Evolutionary conservation across 2,113 vertebrate genomes (phyloP).

Genomic region (Varanus salvator): DNA sequence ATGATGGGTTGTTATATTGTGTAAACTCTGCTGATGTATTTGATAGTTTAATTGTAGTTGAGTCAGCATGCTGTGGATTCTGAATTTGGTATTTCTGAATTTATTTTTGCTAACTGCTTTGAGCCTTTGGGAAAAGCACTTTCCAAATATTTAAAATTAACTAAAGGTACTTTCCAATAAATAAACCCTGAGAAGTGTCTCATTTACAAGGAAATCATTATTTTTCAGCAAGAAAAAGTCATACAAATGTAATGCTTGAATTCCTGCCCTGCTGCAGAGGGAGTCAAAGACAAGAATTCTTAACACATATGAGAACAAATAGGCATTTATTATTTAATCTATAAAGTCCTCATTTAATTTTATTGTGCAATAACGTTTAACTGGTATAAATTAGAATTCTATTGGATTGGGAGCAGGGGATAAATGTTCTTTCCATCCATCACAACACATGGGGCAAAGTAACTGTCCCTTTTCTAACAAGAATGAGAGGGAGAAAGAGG

Average conservation of each 20-base stretch:
- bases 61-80: background rate
- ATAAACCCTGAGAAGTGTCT: background rate
- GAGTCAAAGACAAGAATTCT: constrained; percentile 30
- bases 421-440: background rate
- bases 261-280: constrained; percentile 16
- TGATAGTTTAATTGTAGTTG: background rate
- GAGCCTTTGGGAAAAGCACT: background rate
- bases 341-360: constrained; percentile 17
- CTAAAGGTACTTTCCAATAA: background rate
- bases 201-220: background rate
- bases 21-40: too few species aligned
- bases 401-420: background rate
- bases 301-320: background rate
- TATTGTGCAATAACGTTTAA: background rate
- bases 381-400: background rate
- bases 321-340: constrained; percentile 28
- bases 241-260: background rate
- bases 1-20: too few species aligned
- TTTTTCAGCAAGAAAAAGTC: background rate
- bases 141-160: background rate
- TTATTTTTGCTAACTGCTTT: background rate
- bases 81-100: background rate
- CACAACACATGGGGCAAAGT: constrained; percentile 1
- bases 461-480: background rate
- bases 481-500: background rate